Conservation (phyloP, 2,888 invertebrate genomes). For the Synergus laeviventris region DNA sequence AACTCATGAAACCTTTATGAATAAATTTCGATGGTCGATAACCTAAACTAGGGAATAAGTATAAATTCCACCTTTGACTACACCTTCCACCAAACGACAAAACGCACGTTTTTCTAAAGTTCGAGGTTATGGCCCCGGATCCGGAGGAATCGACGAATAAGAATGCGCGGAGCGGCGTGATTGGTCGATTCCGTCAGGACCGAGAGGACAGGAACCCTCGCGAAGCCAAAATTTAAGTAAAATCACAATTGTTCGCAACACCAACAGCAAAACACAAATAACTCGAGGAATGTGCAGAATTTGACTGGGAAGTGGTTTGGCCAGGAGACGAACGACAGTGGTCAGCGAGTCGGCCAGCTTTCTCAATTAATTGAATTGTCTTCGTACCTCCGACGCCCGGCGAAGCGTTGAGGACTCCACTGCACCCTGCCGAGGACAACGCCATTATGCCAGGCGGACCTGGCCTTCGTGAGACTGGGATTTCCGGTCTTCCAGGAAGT, state of each 20-base stretch:
- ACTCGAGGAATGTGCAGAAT: neutral
- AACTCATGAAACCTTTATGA: neutral
- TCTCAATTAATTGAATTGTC: constrained; percentile 19
- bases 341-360: too few species aligned
- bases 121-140: constrained; percentile 11
- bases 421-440: constrained; percentile 70
- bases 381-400: constrained; percentile 60
- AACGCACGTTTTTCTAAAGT: constrained; percentile 14
- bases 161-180: neutral
- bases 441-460: constrained; percentile 67
- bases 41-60: neutral
- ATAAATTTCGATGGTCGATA: neutral
- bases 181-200: neutral
- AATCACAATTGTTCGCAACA: neutral
- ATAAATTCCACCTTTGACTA: neutral
- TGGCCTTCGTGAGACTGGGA: constrained; percentile 45
- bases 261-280: neutral
- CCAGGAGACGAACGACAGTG: neutral
- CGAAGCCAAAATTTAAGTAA: neutral
- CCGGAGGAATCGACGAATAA: neutral
- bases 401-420: constrained; percentile 61
- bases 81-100: neutral
- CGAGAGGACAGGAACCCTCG: neutral
- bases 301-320: neutral
- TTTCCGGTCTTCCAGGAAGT: constrained; percentile 43